A percentile compares a stretch with the other conserved stretches of the same genome.
Evolutionary conservation across 2,113 vertebrate species (phyloP).

Genomic region (Holacanthus passer): DNA sequence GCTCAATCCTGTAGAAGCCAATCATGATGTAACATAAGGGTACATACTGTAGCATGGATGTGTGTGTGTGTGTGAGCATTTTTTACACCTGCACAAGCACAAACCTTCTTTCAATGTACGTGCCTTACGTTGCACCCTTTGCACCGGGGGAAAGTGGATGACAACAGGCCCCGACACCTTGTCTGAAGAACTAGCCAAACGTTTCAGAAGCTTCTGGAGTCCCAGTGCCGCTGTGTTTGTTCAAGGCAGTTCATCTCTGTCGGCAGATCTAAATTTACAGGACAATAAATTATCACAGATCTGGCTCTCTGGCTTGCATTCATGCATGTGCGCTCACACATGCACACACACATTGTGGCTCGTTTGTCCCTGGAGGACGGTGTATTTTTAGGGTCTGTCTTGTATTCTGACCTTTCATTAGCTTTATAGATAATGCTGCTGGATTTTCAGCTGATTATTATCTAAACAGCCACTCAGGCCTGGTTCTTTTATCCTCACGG

Average conservation of each 20-base stretch:
- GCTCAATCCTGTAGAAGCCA: slow-evolving; percentile 31
- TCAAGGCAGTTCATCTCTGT: slow-evolving; percentile 69
- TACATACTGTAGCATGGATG: slow-evolving; percentile 18
- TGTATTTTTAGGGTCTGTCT: slow-evolving; percentile 78
- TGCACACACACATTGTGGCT: slow-evolving; percentile 40
- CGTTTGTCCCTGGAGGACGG: slow-evolving; percentile 47
- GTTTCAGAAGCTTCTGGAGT: slow-evolving; percentile 59
- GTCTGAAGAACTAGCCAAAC: slow-evolving; percentile 58
- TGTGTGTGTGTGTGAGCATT: slow-evolving; percentile 4
- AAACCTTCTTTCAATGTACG: slow-evolving; percentile 27
- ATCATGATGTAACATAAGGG: slow-evolving; percentile 56
- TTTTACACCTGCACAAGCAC: slow-evolving; percentile 17
- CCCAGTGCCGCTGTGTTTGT: slow-evolving; percentile 67
- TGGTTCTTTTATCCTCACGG: neutral
- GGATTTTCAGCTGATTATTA: slow-evolving; percentile 70
- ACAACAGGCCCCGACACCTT: slow-evolving; percentile 52
- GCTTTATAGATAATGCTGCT: slow-evolving; percentile 62
- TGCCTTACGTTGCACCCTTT: slow-evolving; percentile 24
- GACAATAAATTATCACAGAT: slow-evolving; percentile 79
- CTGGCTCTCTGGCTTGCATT: slow-evolving; percentile 57
- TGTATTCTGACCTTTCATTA: slow-evolving; percentile 77
- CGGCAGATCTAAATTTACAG: slow-evolving; percentile 81
- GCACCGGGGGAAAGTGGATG: slow-evolving; percentile 34
- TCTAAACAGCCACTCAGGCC: slow-evolving; percentile 38
- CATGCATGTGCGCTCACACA: slow-evolving; percentile 2